Evolutionary conservation across 2,888 invertebrate genomes (phyloP).

Genomic region (Lymantria dispar): DNA sequence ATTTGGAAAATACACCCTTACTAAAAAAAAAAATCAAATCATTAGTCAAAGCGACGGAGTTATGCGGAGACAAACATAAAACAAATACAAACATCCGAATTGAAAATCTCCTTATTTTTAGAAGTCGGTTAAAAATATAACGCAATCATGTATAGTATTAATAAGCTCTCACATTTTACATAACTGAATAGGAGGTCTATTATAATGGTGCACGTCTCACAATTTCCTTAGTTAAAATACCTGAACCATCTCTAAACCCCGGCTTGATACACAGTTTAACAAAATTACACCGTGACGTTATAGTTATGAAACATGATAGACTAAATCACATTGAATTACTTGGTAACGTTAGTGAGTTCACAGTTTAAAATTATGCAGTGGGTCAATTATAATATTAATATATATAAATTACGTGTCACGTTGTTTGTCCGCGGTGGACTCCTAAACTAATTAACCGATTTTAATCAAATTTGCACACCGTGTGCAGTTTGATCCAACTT

Average conservation of each 20-base stretch:
- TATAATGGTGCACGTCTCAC: not conserved
- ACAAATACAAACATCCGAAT: too few relatives aligned
- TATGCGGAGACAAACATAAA: too few relatives aligned
- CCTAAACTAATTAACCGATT: too few relatives aligned
- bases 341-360: constrained; percentile 14
- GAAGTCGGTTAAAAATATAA: too few relatives aligned
- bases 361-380: constrained; percentile 4
- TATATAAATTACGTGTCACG: too few relatives aligned
- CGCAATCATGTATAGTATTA: not conserved
- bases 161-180: not conserved
- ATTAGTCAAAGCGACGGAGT: too few relatives aligned
- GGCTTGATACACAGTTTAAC: constrained; percentile 10
- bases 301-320: constrained; percentile 24
- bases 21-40: too few relatives aligned
- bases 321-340: constrained; percentile 28
- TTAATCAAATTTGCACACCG: too few relatives aligned
- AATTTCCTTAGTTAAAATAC: constrained; percentile 1
- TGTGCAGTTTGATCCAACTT: too few relatives aligned
- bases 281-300: constrained; percentile 14
- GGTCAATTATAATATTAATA: not conserved
- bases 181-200: not conserved
- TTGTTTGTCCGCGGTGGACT: too few relatives aligned
- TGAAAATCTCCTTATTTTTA: too few relatives aligned
- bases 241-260: not conserved
- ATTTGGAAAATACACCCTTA: too few relatives aligned